Percentiles rank a stretch among this genome's conserved stretches.
Conservation (phyloP, 2,888 invertebrate genomes). For the Lepidochrysops patricia region DNA sequence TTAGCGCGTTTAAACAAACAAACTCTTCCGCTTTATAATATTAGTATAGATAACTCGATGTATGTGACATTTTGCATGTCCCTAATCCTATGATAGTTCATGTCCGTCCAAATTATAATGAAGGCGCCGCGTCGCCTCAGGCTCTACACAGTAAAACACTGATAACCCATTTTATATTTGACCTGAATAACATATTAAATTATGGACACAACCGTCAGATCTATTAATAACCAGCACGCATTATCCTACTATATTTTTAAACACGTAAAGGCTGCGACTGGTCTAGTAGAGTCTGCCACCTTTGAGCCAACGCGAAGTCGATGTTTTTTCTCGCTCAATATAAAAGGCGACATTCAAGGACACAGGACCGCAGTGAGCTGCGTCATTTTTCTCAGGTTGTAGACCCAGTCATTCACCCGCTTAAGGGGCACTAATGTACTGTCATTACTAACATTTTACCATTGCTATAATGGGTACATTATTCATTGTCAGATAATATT, state of each 20-base stretch:
- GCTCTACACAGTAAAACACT: background rate
- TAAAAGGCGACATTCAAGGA: conserved; percentile 32
- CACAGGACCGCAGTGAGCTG: conserved; percentile 32
- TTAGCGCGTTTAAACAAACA: too few relatives aligned
- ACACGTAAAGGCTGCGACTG: background rate
- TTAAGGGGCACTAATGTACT: conserved; percentile 21
- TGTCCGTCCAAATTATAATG: background rate
- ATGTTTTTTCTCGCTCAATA: conserved; percentile 11
- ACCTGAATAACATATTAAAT: background rate
- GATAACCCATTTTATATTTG: background rate
- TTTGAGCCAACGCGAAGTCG: background rate
- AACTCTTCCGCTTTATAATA: too few relatives aligned
- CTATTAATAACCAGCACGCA: background rate
- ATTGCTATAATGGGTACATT: conserved; percentile 4
- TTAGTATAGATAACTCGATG: too few relatives aligned
- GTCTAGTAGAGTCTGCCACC: conserved; percentile 3
- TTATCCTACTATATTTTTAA: background rate
- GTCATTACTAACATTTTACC: conserved; percentile 3
- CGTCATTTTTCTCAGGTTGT: conserved; percentile 40
- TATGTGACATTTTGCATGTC: background rate
- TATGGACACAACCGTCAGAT: background rate
- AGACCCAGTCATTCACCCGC: conserved; percentile 44
- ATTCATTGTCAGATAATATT: conserved; percentile 8
- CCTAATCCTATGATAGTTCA: background rate
- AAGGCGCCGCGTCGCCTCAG: background rate